Percentiles rank a stretch among this genome's conserved stretches.
Evolutionary conservation across 2,888 invertebrate species (phyloP).

Genomic region (Caenorhabditis uteleia): DNA sequence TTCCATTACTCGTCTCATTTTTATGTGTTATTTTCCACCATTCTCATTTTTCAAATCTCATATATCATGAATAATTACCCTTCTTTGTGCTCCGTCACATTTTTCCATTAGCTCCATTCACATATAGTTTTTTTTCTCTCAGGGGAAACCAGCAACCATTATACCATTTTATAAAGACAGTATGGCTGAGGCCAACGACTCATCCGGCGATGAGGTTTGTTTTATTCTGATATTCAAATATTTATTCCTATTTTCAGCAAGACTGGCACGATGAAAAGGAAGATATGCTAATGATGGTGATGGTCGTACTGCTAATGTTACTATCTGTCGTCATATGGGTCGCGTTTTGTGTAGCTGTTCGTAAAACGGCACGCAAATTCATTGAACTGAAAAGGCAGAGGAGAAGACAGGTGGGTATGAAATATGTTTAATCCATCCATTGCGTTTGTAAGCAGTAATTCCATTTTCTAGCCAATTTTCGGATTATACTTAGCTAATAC

Average conservation of each 20-base stretch:
- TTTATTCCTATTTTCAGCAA: constrained; percentile 13
- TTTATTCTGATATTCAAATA: neutral
- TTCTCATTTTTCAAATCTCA: too few species aligned
- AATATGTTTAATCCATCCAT: constrained; percentile 15
- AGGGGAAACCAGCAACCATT: constrained; percentile 36
- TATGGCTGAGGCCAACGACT: constrained; percentile 35
- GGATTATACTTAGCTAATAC: too few species aligned
- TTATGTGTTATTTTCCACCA: too few species aligned
- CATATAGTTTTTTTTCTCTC: constrained; percentile 5
- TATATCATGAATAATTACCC: too few species aligned
- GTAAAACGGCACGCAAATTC: constrained; percentile 50
- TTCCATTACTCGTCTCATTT: too few species aligned
- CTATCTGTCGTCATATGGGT: constrained; percentile 61
- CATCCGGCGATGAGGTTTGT: constrained; percentile 28
- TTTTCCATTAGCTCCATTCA: too few species aligned
- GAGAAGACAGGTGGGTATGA: constrained; percentile 46
- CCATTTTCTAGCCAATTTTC: too few species aligned
- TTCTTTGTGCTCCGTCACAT: too few species aligned
- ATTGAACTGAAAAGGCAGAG: constrained; percentile 55
- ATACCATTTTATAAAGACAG: constrained; percentile 38
- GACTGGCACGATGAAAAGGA: constrained; percentile 37
- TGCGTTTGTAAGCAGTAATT: constrained; percentile 15
- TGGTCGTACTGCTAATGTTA: constrained; percentile 53
- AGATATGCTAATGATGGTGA: constrained; percentile 46
- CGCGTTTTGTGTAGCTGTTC: constrained; percentile 56